Evolutionary conservation across 2,888 invertebrate species (phyloP), one percentile per base, ranked within the genome.

Genomic region (Tanypteryx hageni): DNA sequence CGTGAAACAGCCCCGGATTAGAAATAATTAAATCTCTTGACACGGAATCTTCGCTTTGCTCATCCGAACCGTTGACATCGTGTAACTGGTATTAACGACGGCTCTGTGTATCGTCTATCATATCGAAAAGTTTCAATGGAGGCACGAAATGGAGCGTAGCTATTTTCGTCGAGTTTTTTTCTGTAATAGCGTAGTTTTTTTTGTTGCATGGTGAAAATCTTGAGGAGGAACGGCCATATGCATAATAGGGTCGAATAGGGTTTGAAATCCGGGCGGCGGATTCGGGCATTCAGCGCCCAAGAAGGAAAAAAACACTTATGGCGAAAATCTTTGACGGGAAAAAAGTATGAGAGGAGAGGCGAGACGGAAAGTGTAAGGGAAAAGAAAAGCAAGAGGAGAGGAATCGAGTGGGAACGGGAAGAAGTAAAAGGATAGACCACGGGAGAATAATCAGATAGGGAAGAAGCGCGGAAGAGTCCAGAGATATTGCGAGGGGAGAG

Each of bases 361-460:
- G 5, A 27, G 11, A 44, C 44, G 44, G 5, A 44, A 44, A 44
- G 44, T 1, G 44, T 76, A 76, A 76, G 76, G 76, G 22, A 76
- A 44, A 76, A 76, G 76, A 13, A 68, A 68, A n/a, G 18, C n/a
- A 68, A 18, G 16, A 64, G 64, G 14, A n/a, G 44, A n/a, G n/a
- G n/a, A n/a, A n/a, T n/a, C n/a, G n/a, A 27, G n/a, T 14, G 76
- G 4, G 76, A 76, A 18, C 0, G n/a, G n/a, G 76, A 11, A 76
- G 14, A 13, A 82, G 82, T 14, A n/a, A 59, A 18, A 31, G 16
- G 22, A 10, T 16, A 16, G 44, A 18, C 9, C 14, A 94, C 94
- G 94, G 94, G 92, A 92, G 92, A 92, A 94, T 95, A 95, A 94
- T 94, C 94, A 94, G 94, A 94, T 93, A 94, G 93, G 93, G 93